Evolutionary conservation across 2,888 invertebrate species (phyloP), one percentile per base, ranked within the genome.

Genomic region (Cremastobaeus sp.): DNA sequence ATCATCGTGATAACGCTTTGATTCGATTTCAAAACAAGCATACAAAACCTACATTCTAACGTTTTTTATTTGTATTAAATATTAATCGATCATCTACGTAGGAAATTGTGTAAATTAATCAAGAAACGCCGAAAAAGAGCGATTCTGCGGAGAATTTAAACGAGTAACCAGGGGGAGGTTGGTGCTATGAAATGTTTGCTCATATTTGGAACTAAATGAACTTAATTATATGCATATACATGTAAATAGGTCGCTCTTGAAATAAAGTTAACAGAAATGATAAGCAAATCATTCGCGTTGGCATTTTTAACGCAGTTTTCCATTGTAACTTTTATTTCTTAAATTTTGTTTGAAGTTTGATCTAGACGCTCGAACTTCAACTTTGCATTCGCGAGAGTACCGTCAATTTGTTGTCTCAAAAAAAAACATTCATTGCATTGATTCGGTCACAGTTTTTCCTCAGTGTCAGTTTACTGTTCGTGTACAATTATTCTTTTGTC

Each of bases 1-100:
- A 60, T 60, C 37, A 52, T 69, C n/a, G 69, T 69, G 69, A 69
- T 69, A 69, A n/a, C 18, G 54, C 60, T 52, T 60, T 52, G 35
- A 59, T 59, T 52, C 35, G 25, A 59, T 52, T 52, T 68, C 52
- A 59, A 68, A 57, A 68, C 52, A 68, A 59, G 17, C 17, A 39
- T 54, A 41, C 20, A 43, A 32, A 18, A 15, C 52, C 41, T 11
- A 60, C 1, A 48, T n/a, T n/a, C n/a, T n/a, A n/a, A n/a, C n/a
- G n/a, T n/a, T n/a, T n/a, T n/a, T n/a, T n/a, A n/a, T n/a, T n/a
- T n/a, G n/a, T n/a, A n/a, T n/a, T n/a, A n/a, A n/a, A n/a, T n/a
- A n/a, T n/a, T n/a, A n/a, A n/a, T n/a, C n/a, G n/a, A n/a, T n/a
- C n/a, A n/a, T n/a, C n/a, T n/a, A n/a, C n/a, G n/a, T n/a, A n/a